Evolutionary conservation across 2,888 invertebrate genomes (phyloP), one percentile per base, ranked within the genome.

Genomic region (Drosophila setosimentum): DNA sequence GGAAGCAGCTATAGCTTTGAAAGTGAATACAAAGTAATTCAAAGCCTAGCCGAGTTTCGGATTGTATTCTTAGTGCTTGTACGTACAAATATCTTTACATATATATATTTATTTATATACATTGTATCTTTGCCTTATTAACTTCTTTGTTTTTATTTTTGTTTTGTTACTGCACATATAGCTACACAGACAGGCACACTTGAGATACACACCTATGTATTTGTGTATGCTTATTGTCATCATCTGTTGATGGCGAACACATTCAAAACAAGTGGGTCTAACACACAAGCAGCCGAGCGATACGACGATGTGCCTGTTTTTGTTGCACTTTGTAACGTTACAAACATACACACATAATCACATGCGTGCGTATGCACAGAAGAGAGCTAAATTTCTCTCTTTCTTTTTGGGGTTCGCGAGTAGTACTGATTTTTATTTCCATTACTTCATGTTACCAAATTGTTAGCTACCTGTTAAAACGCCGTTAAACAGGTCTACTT

Each of bases 271-370:
- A 54, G 61, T 59, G 58, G 63, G 63, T 61, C 61, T 64, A 68
- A 65, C 50, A 45, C 45, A 40, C 10, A n/a, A 48, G 37, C 16
- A 50, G 42, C 49, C n/a, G 29, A 42, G 62, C 37, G 35, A 58
- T 62, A 60, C 50, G 50, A 13, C 42, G 37, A 32, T 49, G 49
- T 65, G 55, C 27, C 37, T 42, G 37, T 42, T 45, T 54, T 63
- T 53, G 51, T 62, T 73, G 73, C 55, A 77, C 78, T 78, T 78
- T 78, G 81, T 69, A 80, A 73, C 78, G 29, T 62, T 61, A 73
- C 63, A 64, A 49, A 61, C 32, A 53, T 60, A 57, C 30, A 24
- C 40, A 40, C 21, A 24, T 16, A 64, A 55, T 61, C 32, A 53
- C 60, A 42, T 16, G 3, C 40, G 21, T 16, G 16, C 67, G 16